Evolutionary conservation across 2,888 invertebrate species (phyloP).

Genomic region (Dynastes grantii): DNA sequence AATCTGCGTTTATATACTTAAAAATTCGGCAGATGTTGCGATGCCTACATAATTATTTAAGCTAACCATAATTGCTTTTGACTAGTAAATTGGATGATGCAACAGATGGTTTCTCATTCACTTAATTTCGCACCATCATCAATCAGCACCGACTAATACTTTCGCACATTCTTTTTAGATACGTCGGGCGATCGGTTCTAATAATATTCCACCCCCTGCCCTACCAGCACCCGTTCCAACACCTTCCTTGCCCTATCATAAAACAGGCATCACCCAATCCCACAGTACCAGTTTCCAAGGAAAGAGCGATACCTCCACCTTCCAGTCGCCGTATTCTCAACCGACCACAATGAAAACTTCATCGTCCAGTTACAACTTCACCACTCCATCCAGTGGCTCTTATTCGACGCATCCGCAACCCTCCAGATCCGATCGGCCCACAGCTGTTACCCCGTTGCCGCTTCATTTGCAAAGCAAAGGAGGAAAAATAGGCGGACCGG

Average conservation of each 20-base stretch:
- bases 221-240: conserved; percentile 82
- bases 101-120: too few relatives aligned
- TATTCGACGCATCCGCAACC: conserved; percentile 69
- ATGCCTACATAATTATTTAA: too few relatives aligned
- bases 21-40: too few relatives aligned
- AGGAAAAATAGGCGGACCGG: conserved; percentile 70
- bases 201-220: conserved; percentile 81
- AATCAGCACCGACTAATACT: conserved; percentile 19
- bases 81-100: too few relatives aligned
- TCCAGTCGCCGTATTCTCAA: conserved; percentile 66
- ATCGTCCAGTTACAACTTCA: conserved; percentile 73
- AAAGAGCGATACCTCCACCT: conserved; percentile 62
- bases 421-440: conserved; percentile 67
- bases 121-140: not conserved
- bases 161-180: conserved; percentile 65
- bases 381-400: conserved; percentile 64
- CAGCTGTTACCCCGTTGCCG: conserved; percentile 67
- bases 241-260: conserved; percentile 71
- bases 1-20: too few relatives aligned
- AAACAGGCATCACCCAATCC: conserved; percentile 73
- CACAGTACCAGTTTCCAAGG: conserved; percentile 75
- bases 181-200: conserved; percentile 73
- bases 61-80: too few relatives aligned
- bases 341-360: conserved; percentile 75
- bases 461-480: conserved; percentile 63